Evolutionary conservation across 1,140 invertebrate genomes (phyloP).

Genomic region (Bombus terrestris): DNA sequence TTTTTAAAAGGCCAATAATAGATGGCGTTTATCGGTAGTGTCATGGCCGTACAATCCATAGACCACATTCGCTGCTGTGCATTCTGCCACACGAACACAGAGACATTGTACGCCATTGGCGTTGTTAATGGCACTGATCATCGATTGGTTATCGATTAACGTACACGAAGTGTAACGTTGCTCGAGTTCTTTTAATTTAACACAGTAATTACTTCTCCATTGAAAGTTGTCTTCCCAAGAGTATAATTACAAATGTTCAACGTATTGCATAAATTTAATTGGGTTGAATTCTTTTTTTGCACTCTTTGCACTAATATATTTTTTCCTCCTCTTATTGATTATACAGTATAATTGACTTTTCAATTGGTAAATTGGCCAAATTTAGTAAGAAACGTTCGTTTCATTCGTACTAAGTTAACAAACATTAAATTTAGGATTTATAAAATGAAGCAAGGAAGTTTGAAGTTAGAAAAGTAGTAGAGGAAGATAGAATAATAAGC

Average conservation of each 20-base stretch:
- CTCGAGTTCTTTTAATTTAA: not conserved
- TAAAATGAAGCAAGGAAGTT: not conserved
- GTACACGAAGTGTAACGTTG: not conserved
- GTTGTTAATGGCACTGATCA: not conserved
- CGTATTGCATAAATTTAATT: not conserved
- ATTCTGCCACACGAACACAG: not conserved
- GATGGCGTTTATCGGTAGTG: not conserved
- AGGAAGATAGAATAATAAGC: too few species aligned
- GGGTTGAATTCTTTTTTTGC: not conserved
- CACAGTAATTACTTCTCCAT: not conserved
- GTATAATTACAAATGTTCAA: not conserved
- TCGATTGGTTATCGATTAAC: not conserved
- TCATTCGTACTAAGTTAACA: too few species aligned
- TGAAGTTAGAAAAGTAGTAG: not conserved
- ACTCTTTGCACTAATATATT: not conserved
- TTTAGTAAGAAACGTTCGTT: too few species aligned
- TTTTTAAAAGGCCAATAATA: not conserved
- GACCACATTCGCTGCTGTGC: slow-evolving; percentile 9
- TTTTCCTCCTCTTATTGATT: not conserved
- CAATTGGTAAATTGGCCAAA: not conserved
- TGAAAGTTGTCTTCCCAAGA: not conserved
- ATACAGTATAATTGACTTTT: not conserved
- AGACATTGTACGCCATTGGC: not conserved
- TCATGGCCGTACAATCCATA: not conserved
- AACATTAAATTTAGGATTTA: not conserved